A percentile compares a stretch with the other conserved stretches of the same genome.
These are phyloP conservation scores for Rallus limicola DNA, from an alignment of 2,113 vertebrate genomes.

Conservation along the genomic window DNA sequence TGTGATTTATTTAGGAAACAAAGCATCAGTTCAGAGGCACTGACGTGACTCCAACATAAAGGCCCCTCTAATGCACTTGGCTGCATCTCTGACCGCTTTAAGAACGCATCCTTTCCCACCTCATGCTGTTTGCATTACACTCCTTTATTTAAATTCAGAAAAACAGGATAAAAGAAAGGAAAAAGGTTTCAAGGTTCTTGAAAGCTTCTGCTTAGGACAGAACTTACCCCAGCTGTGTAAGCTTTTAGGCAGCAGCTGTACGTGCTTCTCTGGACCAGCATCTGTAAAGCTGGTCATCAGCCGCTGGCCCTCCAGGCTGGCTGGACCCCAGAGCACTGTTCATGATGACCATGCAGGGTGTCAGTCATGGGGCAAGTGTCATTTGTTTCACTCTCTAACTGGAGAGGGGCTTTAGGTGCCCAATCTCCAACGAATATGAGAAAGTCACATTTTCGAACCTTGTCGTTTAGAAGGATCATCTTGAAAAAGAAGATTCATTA, in stretches of 20 bases:
- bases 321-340: neutral
- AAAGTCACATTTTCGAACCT: neutral
- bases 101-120: neutral
- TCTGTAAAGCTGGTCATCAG: neutral
- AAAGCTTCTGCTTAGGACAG: neutral
- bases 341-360: rapidly evolving
- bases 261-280: neutral
- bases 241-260: neutral
- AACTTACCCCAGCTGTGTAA: neutral
- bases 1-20: slow-evolving; percentile 38
- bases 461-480: slow-evolving; percentile 7
- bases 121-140: neutral
- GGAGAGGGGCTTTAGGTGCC: neutral
- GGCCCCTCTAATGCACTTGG: neutral
- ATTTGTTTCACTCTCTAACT: neutral
- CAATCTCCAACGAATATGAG: neutral
- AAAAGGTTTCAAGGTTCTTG: neutral
- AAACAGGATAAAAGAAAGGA: neutral
- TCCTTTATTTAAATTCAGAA: neutral
- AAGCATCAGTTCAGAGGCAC: neutral
- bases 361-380: neutral
- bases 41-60: neutral
- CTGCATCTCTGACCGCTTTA: neutral
- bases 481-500: slow-evolving; percentile 43
- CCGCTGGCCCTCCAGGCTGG: neutral